Evolutionary conservation across 2,888 invertebrate genomes (phyloP), one percentile per base, ranked within the genome.

Genomic region (Melipona beecheii): DNA sequence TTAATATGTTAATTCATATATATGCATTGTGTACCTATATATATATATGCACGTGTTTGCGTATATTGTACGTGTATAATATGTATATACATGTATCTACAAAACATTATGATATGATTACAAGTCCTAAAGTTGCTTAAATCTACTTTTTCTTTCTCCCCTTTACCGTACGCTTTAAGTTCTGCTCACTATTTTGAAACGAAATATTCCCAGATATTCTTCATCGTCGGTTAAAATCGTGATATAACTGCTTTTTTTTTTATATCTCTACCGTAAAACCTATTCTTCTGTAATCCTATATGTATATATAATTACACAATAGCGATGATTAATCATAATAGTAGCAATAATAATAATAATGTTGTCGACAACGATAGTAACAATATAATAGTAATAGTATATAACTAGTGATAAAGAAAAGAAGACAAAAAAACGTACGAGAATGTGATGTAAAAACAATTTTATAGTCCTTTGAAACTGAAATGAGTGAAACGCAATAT

Each of bases 71-170:
- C 50, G 50, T 68, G 62, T 73, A 64, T 58, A 71, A 71, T 71
- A 52, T 76, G 73, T 77, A 80, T 82, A 78, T 72, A 81, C 85
- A 74, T 81, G 84, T 87, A 86, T 89, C 85, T 90, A 90, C 86
- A 89, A 88, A 88, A 89, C 73, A 81, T 90, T 89, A 91, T 92
- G 92, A 92, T 92, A 92, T 92, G 92, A 80, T 92, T 92, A 91
- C 89, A 89, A 90, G 86, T 88, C 86, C 92, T 91, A 92, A 31
- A 31, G 87, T 80, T 85, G 84, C 84, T 87, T 86, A 90, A 70
- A 78, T 70, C 89, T 87, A 87, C 80, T 70, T 80, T 71, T 17
- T 64, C 70, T 21, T 66, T 71, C 60, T n/a, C 54, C 54, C 49
- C 58, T 79, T 56, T 62, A 78, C 31, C 78, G 72, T 81, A 79